phyloP scores from a whole-genome alignment of 2,888 invertebrate genomes.

The Cordilura impudica region DNA sequence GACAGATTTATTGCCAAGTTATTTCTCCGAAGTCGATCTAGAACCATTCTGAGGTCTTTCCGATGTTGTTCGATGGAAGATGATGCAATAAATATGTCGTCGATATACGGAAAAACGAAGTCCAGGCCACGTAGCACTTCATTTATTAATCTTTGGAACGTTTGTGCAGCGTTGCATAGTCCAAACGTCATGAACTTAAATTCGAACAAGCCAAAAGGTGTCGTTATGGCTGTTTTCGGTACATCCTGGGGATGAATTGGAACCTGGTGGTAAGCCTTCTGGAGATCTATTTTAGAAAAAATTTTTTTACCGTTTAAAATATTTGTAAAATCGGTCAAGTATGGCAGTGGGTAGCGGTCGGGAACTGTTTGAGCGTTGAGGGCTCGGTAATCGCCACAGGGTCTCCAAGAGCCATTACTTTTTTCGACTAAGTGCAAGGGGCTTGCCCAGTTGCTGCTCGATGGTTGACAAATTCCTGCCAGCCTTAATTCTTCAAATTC shows the following conservation, averaged over 20 bases:
- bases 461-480: no score
- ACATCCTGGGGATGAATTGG: no score
- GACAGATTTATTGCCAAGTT: slow-evolving; percentile 27
- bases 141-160: background rate
- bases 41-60: no score
- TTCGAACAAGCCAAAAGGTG: background rate
- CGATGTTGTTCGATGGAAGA: slow-evolving; percentile 20
- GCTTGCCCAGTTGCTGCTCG: slow-evolving; percentile 8
- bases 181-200: background rate
- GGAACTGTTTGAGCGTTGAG: no score
- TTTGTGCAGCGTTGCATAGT: background rate
- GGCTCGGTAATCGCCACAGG: no score
- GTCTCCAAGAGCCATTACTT: no score
- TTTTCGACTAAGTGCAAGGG: no score
- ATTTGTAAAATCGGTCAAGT: slow-evolving; percentile 15
- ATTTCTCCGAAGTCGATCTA: background rate
- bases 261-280: no score
- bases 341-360: no score
- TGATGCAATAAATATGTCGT: slow-evolving; percentile 52
- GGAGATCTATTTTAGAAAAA: slow-evolving; percentile 7
- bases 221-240: background rate
- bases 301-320: slow-evolving; percentile 20
- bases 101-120: slow-evolving; percentile 48
- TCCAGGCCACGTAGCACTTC: slow-evolving; percentile 4
- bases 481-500: no score